Percentiles rank a stretch among this genome's conserved stretches.
Conservation (phyloP, 2,113 vertebrate genomes). For the Ictidomys tridecemlineatus region DNA sequence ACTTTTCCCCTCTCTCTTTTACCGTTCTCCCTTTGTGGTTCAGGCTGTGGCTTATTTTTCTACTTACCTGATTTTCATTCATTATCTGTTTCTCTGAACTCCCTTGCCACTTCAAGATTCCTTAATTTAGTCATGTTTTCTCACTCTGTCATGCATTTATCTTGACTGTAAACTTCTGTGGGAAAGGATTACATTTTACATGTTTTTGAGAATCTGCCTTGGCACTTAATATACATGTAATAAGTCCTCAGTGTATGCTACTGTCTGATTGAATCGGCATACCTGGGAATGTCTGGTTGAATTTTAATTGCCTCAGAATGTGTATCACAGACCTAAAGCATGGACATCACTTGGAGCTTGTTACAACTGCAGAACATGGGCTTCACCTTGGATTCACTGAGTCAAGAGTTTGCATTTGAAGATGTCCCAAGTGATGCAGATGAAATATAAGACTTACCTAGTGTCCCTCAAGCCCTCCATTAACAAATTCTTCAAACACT, state of each 20-base stretch:
- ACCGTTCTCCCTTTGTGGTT: not conserved
- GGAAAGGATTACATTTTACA: not conserved
- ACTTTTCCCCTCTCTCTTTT: not conserved
- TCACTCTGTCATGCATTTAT: not conserved
- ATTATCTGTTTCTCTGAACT: not conserved
- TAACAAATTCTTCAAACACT: not conserved
- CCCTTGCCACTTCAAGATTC: not conserved
- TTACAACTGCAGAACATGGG: not conserved
- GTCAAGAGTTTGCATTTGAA: not conserved
- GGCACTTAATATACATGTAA: not conserved
- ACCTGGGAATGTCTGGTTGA: not conserved
- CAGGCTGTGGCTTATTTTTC: not conserved
- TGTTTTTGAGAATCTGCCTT: not conserved
- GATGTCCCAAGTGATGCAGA: not conserved
- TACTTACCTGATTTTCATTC: not conserved
- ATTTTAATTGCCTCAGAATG: constrained; percentile 6
- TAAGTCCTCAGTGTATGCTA: not conserved
- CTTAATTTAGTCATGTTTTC: constrained; percentile 17
- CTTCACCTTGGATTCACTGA: not conserved
- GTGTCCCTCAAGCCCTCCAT: not conserved
- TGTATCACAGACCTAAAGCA: not conserved
- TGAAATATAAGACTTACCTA: not conserved
- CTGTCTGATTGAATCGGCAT: not conserved
- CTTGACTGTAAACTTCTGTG: not conserved
- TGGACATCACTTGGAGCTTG: not conserved